Evolutionary conservation across 2,888 invertebrate species (phyloP).

Genomic region (Trichogramma evanescens): DNA sequence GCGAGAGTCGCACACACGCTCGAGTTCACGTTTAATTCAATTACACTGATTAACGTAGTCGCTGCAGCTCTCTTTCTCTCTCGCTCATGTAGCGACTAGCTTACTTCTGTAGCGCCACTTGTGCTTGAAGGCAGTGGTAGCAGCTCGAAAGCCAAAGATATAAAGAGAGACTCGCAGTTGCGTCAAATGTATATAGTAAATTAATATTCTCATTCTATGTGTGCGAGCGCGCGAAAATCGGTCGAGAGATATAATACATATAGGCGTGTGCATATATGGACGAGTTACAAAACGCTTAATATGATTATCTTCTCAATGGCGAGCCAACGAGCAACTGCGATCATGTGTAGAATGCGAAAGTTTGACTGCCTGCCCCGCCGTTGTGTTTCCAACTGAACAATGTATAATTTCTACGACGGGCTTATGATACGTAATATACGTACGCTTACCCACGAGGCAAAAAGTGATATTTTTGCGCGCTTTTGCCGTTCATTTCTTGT

Average conservation of each 20-base stretch:
- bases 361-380: no score
- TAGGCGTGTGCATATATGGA: constrained; percentile 34
- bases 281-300: constrained; percentile 45
- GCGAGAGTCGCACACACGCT: constrained; percentile 22
- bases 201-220: no score
- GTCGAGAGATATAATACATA: constrained; percentile 41
- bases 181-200: constrained; percentile 36
- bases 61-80: constrained; percentile 31
- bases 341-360: background rate
- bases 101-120: background rate
- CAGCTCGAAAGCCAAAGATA: constrained; percentile 9
- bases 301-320: constrained; percentile 45
- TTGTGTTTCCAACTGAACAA: no score
- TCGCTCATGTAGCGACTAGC: constrained; percentile 1
- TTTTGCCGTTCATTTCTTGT: no score
- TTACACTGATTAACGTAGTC: constrained; percentile 47
- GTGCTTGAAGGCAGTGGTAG: constrained; percentile 9
- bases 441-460: no score
- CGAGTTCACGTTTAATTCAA: constrained; percentile 46
- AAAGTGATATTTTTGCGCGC: no score
- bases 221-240: constrained; percentile 32
- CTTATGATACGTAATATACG: no score
- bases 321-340: constrained; percentile 12
- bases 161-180: constrained; percentile 25
- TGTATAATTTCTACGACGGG: no score